phyloP scores from a whole-genome alignment of 2,797 vertebrate species.

The Pangasius krempfi region DNA sequence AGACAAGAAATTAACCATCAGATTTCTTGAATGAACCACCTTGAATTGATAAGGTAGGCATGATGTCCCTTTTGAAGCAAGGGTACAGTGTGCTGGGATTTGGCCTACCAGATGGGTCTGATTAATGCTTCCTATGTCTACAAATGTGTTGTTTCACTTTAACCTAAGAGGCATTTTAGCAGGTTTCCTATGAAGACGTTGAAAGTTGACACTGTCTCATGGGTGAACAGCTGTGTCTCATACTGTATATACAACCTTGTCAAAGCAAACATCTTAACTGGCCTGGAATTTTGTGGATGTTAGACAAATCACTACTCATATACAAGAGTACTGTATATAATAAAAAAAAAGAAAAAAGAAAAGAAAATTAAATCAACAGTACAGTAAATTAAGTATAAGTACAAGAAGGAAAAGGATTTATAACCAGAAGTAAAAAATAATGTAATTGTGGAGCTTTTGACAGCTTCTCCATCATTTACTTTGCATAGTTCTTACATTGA shows the following conservation, averaged over 20 bases:
- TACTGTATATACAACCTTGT: constrained; percentile 46
- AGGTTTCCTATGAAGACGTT: constrained; percentile 49
- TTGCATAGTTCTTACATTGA: constrained; percentile 19
- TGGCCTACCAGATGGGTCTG: constrained; percentile 57
- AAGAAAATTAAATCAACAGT: constrained; percentile 8
- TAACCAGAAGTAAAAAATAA: not conserved
- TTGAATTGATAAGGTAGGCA: constrained; percentile 41
- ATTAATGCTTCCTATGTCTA: constrained; percentile 66
- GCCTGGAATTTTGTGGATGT: constrained; percentile 29
- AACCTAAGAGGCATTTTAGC: constrained; percentile 53
- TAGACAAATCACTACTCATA: constrained; percentile 11
- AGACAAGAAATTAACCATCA: not conserved
- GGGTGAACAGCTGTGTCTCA: constrained; percentile 44
- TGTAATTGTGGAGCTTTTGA: constrained; percentile 5
- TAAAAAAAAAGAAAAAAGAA: constrained; percentile 14
- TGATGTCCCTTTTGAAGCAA: constrained; percentile 46
- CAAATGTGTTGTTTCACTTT: constrained; percentile 68
- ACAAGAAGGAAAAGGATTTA: not conserved
- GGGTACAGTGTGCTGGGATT: constrained; percentile 52
- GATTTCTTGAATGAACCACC: constrained; percentile 17
- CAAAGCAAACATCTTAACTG: constrained; percentile 53
- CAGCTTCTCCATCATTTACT: not conserved
- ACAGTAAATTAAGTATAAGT: constrained; percentile 2
- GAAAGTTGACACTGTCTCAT: constrained; percentile 46
- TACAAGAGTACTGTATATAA: constrained; percentile 44